Evolutionary conservation across 1,140 invertebrate species (phyloP).

Genomic region (Lethrus apterus): DNA sequence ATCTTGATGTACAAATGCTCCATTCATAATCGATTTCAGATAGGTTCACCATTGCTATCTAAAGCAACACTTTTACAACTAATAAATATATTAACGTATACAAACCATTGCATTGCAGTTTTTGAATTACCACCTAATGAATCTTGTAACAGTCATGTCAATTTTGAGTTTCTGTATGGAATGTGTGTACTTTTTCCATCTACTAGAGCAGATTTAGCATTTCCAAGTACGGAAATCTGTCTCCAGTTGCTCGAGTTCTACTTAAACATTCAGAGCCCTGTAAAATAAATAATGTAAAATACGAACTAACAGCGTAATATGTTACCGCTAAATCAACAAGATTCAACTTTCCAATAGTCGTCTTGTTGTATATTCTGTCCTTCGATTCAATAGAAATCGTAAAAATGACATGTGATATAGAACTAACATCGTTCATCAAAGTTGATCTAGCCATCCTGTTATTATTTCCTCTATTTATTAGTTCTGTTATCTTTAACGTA

Average conservation of each 20-base stretch:
- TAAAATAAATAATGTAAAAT: conserved; percentile 12
- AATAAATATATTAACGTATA: background rate
- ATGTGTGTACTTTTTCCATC: conserved; percentile 92
- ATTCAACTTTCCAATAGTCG: conserved; percentile 66
- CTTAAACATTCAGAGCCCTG: conserved; percentile 79
- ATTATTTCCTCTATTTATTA: conserved; percentile 84
- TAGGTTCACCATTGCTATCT: conserved; percentile 87
- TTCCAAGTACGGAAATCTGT: conserved; percentile 86
- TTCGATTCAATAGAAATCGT: conserved; percentile 95
- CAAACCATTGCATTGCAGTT: conserved; percentile 75
- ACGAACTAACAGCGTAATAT: too few relatives aligned
- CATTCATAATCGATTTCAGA: conserved; percentile 97
- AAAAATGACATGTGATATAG: conserved; percentile 97
- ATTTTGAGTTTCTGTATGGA: conserved; percentile 91
- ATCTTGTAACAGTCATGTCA: conserved; percentile 88
- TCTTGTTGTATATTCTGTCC: conserved; percentile 64
- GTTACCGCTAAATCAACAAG: conserved; percentile 66
- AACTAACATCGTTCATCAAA: conserved; percentile 98
- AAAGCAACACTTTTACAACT: conserved; percentile 1
- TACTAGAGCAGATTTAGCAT: conserved; percentile 91
- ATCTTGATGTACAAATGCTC: conserved; percentile 92
- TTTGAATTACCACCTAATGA: conserved; percentile 95
- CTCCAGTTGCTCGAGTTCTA: conserved; percentile 85
- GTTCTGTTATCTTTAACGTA: conserved; percentile 93
- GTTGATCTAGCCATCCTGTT: conserved; percentile 81